phyloP scores from a whole-genome alignment of 2,797 vertebrate genomes.

The Anguilla pacifica region DNA sequence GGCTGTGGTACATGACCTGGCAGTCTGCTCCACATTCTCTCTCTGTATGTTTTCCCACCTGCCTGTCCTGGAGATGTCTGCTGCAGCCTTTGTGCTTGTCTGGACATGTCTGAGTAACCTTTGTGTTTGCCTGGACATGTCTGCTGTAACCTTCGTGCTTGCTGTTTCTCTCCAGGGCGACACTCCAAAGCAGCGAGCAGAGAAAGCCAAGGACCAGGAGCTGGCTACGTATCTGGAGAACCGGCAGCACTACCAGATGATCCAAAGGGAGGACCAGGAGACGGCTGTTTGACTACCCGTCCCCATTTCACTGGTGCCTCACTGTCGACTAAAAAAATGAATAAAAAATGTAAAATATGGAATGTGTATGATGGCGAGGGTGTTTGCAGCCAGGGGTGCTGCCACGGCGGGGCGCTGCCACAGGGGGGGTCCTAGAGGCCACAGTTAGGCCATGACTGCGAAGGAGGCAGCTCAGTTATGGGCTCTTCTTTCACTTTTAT shows the following conservation, averaged over 20 bases:
- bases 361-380: background rate
- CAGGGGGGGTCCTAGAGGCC: background rate
- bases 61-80: no score
- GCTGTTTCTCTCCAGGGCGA: conserved; percentile 75
- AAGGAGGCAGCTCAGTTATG: background rate
- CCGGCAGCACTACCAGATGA: conserved; percentile 96
- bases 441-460: background rate
- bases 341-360: background rate
- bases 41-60: no score
- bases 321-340: conserved; percentile 32
- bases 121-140: background rate
- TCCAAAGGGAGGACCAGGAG: conserved; percentile 94
- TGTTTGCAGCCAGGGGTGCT: background rate
- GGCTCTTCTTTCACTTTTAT: conserved; percentile 32
- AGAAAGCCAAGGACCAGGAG: conserved; percentile 86
- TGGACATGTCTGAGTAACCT: background rate
- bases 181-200: conserved; percentile 88
- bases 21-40: no score
- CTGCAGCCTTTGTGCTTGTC: no score
- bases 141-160: background rate
- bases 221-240: conserved; percentile 93
- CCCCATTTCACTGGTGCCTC: conserved; percentile 41
- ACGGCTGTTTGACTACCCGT: conserved; percentile 82
- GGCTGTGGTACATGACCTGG: no score
- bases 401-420: background rate